Conservation (phyloP, 2,113 vertebrate species). For the Paradoxurus hermaphroditus region DNA sequence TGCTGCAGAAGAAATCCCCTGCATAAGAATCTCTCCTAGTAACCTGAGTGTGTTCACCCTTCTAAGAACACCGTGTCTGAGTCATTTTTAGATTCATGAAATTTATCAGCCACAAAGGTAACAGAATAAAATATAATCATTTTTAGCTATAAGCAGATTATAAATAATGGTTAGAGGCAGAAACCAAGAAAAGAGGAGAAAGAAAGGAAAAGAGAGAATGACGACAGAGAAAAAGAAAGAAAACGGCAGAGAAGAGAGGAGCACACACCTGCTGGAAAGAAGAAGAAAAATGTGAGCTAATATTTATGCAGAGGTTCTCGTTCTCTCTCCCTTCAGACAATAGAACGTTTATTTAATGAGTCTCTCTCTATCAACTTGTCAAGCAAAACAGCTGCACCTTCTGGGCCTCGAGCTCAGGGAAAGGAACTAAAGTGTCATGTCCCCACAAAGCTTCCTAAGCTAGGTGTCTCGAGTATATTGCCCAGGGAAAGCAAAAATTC, state of each 20-base stretch:
- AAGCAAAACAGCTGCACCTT: conserved; percentile 66
- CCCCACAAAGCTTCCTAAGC: conserved; percentile 30
- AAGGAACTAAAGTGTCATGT: conserved; percentile 42
- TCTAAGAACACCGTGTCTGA: not conserved
- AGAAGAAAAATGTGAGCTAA: conserved; percentile 40
- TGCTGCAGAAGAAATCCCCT: not conserved
- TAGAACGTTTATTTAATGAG: conserved; percentile 63
- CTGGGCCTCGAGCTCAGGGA: conserved; percentile 26
- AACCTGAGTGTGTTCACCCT: not conserved
- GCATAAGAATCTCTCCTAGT: conserved; percentile 15
- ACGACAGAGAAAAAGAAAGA: not conserved
- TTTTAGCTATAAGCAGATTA: not conserved
- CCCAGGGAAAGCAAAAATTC: conserved; percentile 23
- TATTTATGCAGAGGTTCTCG: conserved; percentile 52
- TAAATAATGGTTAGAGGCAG: not conserved
- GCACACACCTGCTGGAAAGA: not conserved
- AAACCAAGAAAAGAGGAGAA: not conserved
- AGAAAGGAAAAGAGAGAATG: not conserved
- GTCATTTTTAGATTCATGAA: conserved; percentile 17
- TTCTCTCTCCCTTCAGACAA: conserved; percentile 46
- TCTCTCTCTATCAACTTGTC: conserved; percentile 63
- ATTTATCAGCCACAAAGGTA: not conserved
- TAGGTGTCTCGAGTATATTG: not conserved
- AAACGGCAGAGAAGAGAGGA: not conserved
- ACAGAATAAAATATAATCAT: conserved; percentile 12